phyloP scores from a whole-genome alignment of 2,113 vertebrate species.

The Prunella himalayana region DNA sequence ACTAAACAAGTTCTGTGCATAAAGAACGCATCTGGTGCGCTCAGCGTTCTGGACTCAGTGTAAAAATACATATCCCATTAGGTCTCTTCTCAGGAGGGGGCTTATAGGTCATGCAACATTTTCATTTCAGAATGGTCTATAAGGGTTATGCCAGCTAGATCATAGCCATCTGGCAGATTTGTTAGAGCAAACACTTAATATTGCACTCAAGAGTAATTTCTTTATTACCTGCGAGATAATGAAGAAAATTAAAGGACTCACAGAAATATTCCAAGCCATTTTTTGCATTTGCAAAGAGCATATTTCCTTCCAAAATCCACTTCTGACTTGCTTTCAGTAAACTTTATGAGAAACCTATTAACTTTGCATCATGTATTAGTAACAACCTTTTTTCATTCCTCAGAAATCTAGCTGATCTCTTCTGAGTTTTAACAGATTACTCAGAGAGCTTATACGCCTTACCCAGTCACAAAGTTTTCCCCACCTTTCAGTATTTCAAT shows the following conservation, averaged over 20 bases:
- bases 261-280: not conserved
- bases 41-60: fast-evolving
- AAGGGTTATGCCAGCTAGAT: not conserved
- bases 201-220: not conserved
- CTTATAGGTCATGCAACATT: not conserved
- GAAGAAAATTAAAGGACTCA: not conserved
- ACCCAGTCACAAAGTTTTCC: not conserved
- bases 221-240: not conserved
- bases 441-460: not conserved
- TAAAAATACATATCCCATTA: not conserved
- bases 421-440: not conserved
- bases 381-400: not conserved
- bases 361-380: not conserved
- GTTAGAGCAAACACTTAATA: not conserved
- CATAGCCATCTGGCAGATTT: not conserved
- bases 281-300: not conserved
- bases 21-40: not conserved
- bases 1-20: not conserved
- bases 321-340: not conserved
- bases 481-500: not conserved
- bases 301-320: not conserved
- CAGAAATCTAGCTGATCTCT: not conserved
- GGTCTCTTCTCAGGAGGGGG: not conserved
- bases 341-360: not conserved
- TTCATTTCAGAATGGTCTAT: not conserved